phyloP scores from a whole-genome alignment of 2,113 vertebrate species.

The Chiloscyllium plagiosum region DNA sequence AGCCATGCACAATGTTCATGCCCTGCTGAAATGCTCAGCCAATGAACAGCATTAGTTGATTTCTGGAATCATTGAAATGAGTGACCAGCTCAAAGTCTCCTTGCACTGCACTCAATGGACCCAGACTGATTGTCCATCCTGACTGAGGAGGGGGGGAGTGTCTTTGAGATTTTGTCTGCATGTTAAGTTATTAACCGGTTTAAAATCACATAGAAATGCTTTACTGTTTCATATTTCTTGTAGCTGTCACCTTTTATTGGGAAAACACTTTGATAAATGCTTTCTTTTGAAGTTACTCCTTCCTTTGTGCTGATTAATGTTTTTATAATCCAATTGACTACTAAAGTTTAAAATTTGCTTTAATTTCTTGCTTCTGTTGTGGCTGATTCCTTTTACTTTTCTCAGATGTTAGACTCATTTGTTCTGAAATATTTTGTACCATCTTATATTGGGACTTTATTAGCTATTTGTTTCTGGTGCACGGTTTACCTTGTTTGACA shows the following conservation, averaged over 20 bases:
- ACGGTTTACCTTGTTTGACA: neutral
- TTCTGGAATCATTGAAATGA: neutral
- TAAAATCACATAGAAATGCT: neutral
- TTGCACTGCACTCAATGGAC: neutral
- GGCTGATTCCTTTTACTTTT: neutral
- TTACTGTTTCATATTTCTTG: neutral
- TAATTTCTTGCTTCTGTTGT: slow-evolving; percentile 21
- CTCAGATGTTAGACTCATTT: neutral
- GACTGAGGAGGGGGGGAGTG: neutral
- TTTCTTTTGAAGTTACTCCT: neutral
- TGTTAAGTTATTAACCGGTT: neutral
- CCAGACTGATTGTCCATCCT: neutral
- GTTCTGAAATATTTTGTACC: neutral
- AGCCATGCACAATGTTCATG: too few species aligned
- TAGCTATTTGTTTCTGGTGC: neutral
- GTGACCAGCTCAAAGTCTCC: neutral
- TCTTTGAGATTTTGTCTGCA: neutral
- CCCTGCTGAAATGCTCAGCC: too few species aligned
- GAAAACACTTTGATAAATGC: neutral
- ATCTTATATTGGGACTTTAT: neutral
- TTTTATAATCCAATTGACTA: neutral
- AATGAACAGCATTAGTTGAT: too few species aligned
- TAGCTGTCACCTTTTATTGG: neutral
- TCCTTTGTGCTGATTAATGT: neutral
- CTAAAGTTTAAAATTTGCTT: slow-evolving; percentile 18